Percentiles rank a stretch among this genome's conserved stretches.
These are phyloP conservation scores for Vespertilio murinus DNA, from an alignment of 2,797 vertebrate species.

Conservation along the genomic window DNA sequence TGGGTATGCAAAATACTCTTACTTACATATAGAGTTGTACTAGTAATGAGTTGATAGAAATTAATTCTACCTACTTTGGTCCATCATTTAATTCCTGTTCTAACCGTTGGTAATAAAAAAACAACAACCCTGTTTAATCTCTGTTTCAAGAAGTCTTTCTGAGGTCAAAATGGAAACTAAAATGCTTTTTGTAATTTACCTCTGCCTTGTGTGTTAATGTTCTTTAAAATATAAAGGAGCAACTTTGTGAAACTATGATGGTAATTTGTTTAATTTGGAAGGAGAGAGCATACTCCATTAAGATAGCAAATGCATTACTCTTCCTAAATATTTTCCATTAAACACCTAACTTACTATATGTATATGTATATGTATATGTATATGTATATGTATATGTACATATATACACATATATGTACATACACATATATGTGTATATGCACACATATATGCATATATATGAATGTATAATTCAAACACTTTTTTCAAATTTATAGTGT, in stretches of 20 bases:
- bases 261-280: constrained; percentile 48
- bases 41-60: not conserved
- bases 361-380: not conserved
- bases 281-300: constrained; percentile 3
- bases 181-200: constrained; percentile 55
- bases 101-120: not conserved
- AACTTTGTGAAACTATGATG: constrained; percentile 44
- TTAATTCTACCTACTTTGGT: not conserved
- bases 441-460: not conserved
- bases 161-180: not conserved
- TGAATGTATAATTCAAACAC: not conserved
- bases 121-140: not conserved
- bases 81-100: not conserved
- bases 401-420: too few species aligned
- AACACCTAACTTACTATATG: not conserved
- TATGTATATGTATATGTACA: too few species aligned
- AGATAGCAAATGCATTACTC: constrained; percentile 26
- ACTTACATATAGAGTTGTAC: not conserved
- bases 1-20: not conserved
- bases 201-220: constrained; percentile 31
- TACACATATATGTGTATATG: not conserved
- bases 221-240: constrained; percentile 51
- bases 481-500: not conserved
- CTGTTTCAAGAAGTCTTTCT: constrained; percentile 58
- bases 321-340: constrained; percentile 18